phyloP scores from a whole-genome alignment of 2,888 invertebrate genomes.

The Hemistola chrysoprasaria region DNA sequence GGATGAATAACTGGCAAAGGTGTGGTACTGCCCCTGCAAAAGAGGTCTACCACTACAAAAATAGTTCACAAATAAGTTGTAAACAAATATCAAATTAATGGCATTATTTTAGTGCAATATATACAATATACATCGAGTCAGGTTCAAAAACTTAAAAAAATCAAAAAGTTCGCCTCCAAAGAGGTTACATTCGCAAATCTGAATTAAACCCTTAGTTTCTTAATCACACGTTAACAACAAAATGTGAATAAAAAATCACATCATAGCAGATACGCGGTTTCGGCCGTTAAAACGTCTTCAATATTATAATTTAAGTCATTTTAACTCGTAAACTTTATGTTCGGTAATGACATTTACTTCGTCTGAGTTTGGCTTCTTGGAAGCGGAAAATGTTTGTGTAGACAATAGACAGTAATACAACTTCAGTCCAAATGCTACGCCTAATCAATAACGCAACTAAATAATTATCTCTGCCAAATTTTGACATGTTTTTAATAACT shows the following conservation, averaged over 20 bases:
- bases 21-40: no score
- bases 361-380: conserved; percentile 37
- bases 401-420: neutral
- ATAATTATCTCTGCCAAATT: no score
- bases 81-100: no score
- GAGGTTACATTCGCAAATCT: conserved; percentile 28
- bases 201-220: conserved; percentile 9
- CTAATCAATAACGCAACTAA: no score
- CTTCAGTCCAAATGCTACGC: neutral
- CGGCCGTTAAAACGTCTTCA: conserved; percentile 41
- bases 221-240: conserved; percentile 10
- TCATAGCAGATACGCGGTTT: conserved; percentile 9
- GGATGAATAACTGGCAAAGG: no score
- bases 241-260: conserved; percentile 16
- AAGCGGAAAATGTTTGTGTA: conserved; percentile 22
- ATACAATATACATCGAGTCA: no score
- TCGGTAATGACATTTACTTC: conserved; percentile 53
- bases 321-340: conserved; percentile 53
- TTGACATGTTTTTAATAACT: no score
- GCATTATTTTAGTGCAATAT: no score
- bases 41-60: no score
- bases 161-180: no score
- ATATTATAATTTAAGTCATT: conserved; percentile 60
- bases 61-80: no score
- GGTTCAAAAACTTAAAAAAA: no score